Percentiles rank a stretch among this genome's conserved stretches.
phyloP scores from a whole-genome alignment of 2,888 invertebrate species.

The Mantis religiosa region DNA sequence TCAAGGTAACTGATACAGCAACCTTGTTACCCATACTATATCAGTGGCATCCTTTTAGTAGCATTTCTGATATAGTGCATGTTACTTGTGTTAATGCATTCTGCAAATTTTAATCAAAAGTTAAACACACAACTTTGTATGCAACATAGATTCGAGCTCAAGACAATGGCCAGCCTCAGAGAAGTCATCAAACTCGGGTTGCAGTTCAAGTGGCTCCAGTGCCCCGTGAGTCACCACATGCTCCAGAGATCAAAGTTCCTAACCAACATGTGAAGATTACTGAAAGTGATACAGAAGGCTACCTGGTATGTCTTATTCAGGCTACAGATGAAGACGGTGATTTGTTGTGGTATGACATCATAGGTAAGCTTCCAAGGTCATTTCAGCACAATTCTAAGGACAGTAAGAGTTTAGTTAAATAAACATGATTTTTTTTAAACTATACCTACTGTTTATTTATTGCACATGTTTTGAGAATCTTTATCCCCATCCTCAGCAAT shows the following conservation, averaged over 20 bases:
- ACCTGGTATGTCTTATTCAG: slow-evolving; percentile 78
- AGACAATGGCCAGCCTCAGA: slow-evolving; percentile 71
- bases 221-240: slow-evolving; percentile 55
- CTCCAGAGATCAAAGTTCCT: slow-evolving; percentile 59
- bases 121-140: neutral
- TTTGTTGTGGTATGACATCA: slow-evolving; percentile 86
- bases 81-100: neutral
- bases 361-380: slow-evolving; percentile 53
- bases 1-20: no score
- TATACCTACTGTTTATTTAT: no score
- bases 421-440: no score
- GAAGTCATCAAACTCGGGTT: slow-evolving; percentile 71
- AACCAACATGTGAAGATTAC: slow-evolving; percentile 70
- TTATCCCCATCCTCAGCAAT: no score
- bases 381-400: neutral
- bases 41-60: no score
- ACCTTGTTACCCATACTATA: no score
- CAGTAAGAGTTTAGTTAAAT: no score
- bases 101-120: neutral
- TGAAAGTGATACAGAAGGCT: slow-evolving; percentile 83
- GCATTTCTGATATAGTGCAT: neutral
- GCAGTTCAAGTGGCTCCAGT: slow-evolving; percentile 62
- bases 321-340: slow-evolving; percentile 84
- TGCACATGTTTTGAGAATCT: no score
- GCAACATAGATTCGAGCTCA: slow-evolving; percentile 66